Evolutionary conservation across 1,140 invertebrate species (phyloP).

Genomic region (Phymastichus coffea): DNA sequence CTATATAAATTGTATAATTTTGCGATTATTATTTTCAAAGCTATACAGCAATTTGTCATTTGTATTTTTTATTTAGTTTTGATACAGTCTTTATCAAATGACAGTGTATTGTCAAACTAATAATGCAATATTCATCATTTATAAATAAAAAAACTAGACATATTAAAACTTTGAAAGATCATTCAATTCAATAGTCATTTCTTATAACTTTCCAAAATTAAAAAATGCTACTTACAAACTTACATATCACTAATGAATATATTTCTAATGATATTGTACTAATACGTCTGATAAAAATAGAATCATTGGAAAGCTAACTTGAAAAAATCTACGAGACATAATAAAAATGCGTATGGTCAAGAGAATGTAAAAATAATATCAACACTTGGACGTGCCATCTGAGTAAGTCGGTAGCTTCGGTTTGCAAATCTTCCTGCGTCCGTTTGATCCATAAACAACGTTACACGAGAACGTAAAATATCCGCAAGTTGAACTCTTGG

Average conservation of each 20-base stretch:
- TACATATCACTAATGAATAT: no score
- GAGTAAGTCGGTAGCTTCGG: slow-evolving; percentile 65
- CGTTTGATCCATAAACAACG: slow-evolving; percentile 72
- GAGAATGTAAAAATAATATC: no score
- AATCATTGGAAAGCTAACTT: no score
- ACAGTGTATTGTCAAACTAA: slow-evolving; percentile 10
- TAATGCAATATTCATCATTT: slow-evolving; percentile 8
- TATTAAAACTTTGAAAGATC: no score
- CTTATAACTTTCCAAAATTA: no score
- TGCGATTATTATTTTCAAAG: slow-evolving; percentile 12
- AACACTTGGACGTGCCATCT: slow-evolving; percentile 56
- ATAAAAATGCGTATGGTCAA: no score
- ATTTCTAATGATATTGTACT: no score
- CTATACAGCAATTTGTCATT: slow-evolving; percentile 10
- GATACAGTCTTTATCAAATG: slow-evolving; percentile 5
- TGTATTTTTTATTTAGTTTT: neutral
- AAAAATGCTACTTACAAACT: no score
- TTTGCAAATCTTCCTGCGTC: slow-evolving; percentile 76
- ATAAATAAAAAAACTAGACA: slow-evolving; percentile 8
- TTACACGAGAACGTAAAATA: slow-evolving; percentile 83
- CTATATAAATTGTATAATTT: slow-evolving; percentile 22
- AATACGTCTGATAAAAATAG: no score
- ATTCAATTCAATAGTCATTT: no score
- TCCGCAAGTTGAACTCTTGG: slow-evolving; percentile 80
- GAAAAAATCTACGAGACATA: no score